Conservation (phyloP, 1,140 invertebrate species). For the Hylaeus volcanicus region DNA sequence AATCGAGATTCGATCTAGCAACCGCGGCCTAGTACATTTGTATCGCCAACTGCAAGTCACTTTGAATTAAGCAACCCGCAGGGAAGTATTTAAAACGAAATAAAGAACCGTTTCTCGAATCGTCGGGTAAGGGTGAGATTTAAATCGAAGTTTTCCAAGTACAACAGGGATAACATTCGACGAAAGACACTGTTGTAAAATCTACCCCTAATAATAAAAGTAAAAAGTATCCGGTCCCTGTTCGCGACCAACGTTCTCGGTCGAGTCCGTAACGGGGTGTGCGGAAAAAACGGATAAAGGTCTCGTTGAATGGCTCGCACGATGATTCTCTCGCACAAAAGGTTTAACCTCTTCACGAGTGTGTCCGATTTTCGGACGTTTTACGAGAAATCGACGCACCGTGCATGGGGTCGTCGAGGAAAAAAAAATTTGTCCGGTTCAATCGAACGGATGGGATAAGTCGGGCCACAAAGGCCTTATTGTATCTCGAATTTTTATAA, state of each 20-base stretch:
- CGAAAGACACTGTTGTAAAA: background rate
- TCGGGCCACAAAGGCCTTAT: slow-evolving; percentile 70
- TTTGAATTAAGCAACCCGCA: background rate
- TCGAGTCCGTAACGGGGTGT: background rate
- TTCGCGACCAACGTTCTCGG: background rate
- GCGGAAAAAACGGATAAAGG: slow-evolving; percentile 24
- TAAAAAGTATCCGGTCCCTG: background rate
- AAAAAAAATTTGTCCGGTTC: slow-evolving; percentile 71
- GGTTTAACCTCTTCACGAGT: slow-evolving; percentile 57
- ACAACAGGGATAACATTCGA: background rate
- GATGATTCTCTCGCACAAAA: slow-evolving; percentile 49
- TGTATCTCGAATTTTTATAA: slow-evolving; percentile 76
- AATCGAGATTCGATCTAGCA: slow-evolving; percentile 50
- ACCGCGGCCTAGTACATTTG: background rate
- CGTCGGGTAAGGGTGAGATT: background rate
- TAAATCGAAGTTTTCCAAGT: background rate
- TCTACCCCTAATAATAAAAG: background rate
- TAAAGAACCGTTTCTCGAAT: too few relatives aligned
- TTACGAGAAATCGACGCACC: slow-evolving; percentile 63
- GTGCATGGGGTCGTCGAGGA: slow-evolving; percentile 4
- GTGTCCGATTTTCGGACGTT: slow-evolving; percentile 62
- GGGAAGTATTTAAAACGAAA: too few relatives aligned
- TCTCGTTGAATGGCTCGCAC: slow-evolving; percentile 32
- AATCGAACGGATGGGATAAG: slow-evolving; percentile 73
- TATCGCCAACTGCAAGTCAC: background rate